Evolutionary conservation across 2,113 vertebrate species (phyloP), one percentile per base, ranked within the genome.

Genomic region (Aspidoscelis tigris): DNA sequence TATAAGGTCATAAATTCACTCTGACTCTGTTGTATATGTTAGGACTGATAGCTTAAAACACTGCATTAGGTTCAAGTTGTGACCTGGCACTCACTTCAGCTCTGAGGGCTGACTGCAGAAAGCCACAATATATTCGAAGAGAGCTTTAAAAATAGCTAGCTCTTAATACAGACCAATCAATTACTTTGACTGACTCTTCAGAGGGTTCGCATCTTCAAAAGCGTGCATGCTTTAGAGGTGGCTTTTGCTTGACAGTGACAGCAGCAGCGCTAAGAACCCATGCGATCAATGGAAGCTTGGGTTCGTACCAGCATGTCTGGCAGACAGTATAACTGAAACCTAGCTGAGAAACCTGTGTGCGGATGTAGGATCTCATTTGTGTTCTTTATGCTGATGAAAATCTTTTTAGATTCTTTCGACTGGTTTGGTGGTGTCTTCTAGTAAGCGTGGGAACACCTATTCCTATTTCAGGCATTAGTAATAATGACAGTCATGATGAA

Each of bases 161-260:
- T 78, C 41, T 80, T 82, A 78, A 64, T 84, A 81, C 43, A 83
- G 74, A 89, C 5, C 69, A 70, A 90, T 74, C 86, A 86, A 89
- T 61, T 80, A 53, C 78, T 58, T 65, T 88, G 76, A 75, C 10
- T 65, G n/a, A 0, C 84, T 90, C 82, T 90, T 55, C 87, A 78
- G 58, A 82, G 74, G 14, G 22, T 75, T 55, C 55, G 11, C 41
- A 89, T 87, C 76, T 89, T 88, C 58, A 91, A 89, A 93, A 87
- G 53, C 24, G n/a, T 55, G 16, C 58, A 82, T 84, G 26, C 50
- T 77, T 80, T 55, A 87, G 33, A 22, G 12, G 33, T 88, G 65
- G 58, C 10, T 82, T 90, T 50, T 84, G 50, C 83, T 74, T 82
- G 72, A 79, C 80, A 84, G 87, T 92, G 88, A 83, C 89, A 89